A percentile compares a stretch with the other conserved stretches of the same genome.
Conservation (phyloP, 2,797 vertebrate genomes). For the Phaenicophaeus curvirostris region DNA sequence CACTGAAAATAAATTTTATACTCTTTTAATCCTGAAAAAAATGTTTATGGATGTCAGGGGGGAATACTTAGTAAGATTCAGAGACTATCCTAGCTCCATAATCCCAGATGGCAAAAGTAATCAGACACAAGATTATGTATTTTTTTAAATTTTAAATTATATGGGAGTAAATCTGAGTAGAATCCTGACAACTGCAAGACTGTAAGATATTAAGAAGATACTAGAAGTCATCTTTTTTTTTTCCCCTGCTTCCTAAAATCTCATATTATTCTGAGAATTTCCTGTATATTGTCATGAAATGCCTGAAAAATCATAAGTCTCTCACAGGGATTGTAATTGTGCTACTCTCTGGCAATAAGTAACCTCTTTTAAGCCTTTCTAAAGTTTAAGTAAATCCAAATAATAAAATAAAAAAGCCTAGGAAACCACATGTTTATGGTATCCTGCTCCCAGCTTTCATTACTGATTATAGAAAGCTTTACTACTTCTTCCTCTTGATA, state of each 20-base stretch:
- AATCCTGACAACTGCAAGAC: not conserved
- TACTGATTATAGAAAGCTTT: not conserved
- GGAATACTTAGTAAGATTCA: not conserved
- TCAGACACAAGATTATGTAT: not conserved
- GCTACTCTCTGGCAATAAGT: not conserved
- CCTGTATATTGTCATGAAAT: not conserved
- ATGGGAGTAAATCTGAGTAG: not conserved
- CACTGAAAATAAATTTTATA: not conserved
- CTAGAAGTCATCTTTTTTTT: not conserved
- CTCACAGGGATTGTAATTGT: not conserved
- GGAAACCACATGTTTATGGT: not conserved
- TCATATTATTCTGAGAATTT: not conserved
- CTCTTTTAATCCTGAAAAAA: not conserved
- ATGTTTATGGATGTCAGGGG: not conserved
- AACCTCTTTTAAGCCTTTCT: not conserved
- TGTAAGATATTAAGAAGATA: not conserved
- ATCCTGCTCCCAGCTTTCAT: not conserved
- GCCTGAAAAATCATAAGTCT: not conserved
- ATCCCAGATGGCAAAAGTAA: slow-evolving; percentile 16
- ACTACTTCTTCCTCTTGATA: not conserved
- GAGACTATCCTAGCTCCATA: not conserved
- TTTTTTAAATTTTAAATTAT: not conserved
- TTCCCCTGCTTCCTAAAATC: not conserved
- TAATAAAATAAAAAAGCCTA: not conserved
- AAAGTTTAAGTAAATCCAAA: not conserved